Base-by-base conservation (phyloP, 2,888 invertebrate genomes). In the Eupithecia subumbrata region DNA sequence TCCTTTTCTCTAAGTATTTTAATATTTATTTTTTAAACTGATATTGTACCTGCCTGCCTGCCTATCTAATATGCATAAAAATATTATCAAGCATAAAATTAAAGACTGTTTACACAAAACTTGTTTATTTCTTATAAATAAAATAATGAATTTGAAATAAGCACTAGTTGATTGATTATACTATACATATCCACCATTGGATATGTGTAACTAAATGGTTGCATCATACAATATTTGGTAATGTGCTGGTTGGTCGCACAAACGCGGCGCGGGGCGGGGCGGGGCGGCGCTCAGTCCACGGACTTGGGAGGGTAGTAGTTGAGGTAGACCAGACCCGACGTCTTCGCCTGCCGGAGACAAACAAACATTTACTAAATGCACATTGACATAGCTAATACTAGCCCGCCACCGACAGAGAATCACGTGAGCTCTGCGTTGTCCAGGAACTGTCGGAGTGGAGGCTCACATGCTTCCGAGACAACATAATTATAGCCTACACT, bases 271-370 rank as follows among this genome's bases (percentile, higher is more conserved):
- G 40, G 67, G 22, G n/a, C n/a, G 40, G 40, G 22, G 12, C 40
- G 45, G 30, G 14, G 22, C n/a, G 37, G 11, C 7, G 60, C 79
- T 91, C 94, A 96, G 84, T 96, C 96, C 82, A 95, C 81, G 78
- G 95, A 92, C 86, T 95, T 93, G 83, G 97, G 97, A 30, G 96
- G 95, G 64, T 91, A 92, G 89, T 90, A 96, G 95, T 97, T 96
- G 71, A 97, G 92, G 88, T 96, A 95, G 78, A 97, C 88, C 45
- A 96, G 86, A 25, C 96, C 97, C 0, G 96, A 95, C 34, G 95
- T 85, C 86, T 96, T 96, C 34, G 96, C 96, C 96, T 96, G 91
- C 0, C 91, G 34, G 67, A 60, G 30, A 52, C 9, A 72, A 43
- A 43, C 43, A 43, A 18, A 48, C 18, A 66, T n/a, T 48, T 8